Conservation (phyloP, 2,888 invertebrate species). For the Allophyes oxyacanthae region DNA sequence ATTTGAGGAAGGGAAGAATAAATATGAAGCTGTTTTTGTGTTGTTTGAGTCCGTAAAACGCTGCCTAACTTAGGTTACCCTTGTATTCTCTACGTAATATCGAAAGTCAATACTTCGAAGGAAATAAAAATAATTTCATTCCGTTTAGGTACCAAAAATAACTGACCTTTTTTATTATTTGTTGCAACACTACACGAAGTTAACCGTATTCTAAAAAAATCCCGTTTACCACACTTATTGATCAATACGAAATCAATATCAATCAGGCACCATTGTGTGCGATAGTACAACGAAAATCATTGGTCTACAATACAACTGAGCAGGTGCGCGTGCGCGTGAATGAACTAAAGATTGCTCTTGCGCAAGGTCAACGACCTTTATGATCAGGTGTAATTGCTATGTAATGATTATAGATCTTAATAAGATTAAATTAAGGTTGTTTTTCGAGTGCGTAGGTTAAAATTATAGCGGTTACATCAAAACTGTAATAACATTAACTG, state of each 20-base stretch:
- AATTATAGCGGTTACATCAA: constrained; percentile 43
- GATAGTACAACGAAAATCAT: constrained; percentile 53
- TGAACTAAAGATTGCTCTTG: constrained; percentile 65
- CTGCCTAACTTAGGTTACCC: too few species aligned
- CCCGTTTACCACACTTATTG: constrained; percentile 31
- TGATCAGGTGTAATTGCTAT: constrained; percentile 40
- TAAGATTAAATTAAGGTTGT: constrained; percentile 32
- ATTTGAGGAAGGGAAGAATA: background rate
- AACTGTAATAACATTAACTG: constrained; percentile 48
- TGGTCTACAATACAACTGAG: constrained; percentile 47
- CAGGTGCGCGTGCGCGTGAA: constrained; percentile 60
- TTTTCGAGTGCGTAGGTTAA: constrained; percentile 18
- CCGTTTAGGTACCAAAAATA: constrained; percentile 4
- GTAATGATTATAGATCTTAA: constrained; percentile 38
- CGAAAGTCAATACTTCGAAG: too few species aligned
- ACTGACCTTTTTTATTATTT: constrained; percentile 1
- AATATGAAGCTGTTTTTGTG: background rate
- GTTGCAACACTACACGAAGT: constrained; percentile 28
- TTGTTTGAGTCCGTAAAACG: too few species aligned
- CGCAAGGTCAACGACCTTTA: constrained; percentile 63
- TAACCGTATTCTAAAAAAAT: constrained; percentile 34
- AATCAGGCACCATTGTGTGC: constrained; percentile 46
- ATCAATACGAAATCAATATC: constrained; percentile 31
- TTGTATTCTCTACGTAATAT: too few species aligned
- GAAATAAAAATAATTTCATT: too few species aligned